Evolutionary conservation across 2,888 invertebrate species (phyloP), one percentile per base, ranked within the genome.

Genomic region (Caenorhabditis macrosperma): DNA sequence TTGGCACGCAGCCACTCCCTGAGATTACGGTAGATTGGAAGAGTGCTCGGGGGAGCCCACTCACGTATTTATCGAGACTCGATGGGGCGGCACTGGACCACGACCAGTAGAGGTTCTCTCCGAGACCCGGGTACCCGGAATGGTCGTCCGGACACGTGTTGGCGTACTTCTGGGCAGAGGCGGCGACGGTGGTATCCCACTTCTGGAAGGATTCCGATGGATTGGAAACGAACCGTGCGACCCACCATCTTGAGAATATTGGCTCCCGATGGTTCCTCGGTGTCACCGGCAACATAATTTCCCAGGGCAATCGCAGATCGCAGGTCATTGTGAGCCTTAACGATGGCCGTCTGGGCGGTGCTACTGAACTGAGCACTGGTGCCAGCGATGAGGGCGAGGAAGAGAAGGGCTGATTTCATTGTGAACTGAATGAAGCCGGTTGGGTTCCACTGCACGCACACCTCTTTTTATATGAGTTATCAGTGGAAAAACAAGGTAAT

Each of bases 101-200:
- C 6, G 35, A 28, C 76, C 68, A 68, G 22, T 68, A 77, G 26
- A 77, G 46, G 26, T 77, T 77, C 68, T 77, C 76, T 30, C 76
- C 76, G 38, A 46, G 33, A 28, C 76, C 76, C 12, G 54, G 38
- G 7, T n/a, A n/a, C 26, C 69, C 69, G 3, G 76, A 77, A 22
- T 68, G 67, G 30, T 38, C 68, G 2, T 33, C 41, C 30, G 76
- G 76, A n/a, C 76, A 77, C 4, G 55, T 48, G 22, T 77, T 69
- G 9, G 68, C 68, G 33, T 77, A 77, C 9, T 35, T 63, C 44
- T 77, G 76, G 9, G 76, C 76, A 28, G 61, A 63, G 3, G 68
- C 33, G 0, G 61, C 76, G 4, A 68, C 41, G 12, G 68, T 35
- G 1, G 68, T 20, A 33, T 77, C 68, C 76, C 76, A 77, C n/a